Evolutionary conservation across 2,113 vertebrate genomes (phyloP).

Genomic region (Cyprinodon variegatus): DNA sequence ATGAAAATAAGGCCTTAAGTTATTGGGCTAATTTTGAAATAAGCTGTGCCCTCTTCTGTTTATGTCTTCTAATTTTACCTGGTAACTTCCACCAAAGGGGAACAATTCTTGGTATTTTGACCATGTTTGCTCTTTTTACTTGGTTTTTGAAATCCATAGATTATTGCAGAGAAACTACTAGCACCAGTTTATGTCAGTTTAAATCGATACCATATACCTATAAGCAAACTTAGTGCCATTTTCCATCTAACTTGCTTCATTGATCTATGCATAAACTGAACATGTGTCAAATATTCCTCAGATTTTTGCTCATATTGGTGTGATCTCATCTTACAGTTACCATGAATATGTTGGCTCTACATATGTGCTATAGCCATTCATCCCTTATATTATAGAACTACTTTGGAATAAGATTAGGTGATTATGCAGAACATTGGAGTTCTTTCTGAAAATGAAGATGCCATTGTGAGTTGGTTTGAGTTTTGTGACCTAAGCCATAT

Average conservation of each 20-base stretch:
- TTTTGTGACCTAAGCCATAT: no score
- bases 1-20: constrained; percentile 44
- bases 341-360: no score
- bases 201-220: no score
- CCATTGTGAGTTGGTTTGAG: not conserved
- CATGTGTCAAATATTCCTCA: no score
- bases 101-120: constrained; percentile 13
- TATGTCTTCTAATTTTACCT: constrained; percentile 8
- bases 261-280: not conserved
- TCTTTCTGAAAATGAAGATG: not conserved
- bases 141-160: not conserved
- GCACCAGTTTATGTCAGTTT: not conserved
- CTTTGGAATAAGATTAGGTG: no score
- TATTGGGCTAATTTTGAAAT: constrained; percentile 47
- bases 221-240: not conserved
- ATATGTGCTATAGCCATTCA: no score
- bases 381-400: no score
- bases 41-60: constrained; percentile 16
- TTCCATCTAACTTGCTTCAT: not conserved
- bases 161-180: no score
- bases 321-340: no score
- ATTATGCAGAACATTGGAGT: not conserved
- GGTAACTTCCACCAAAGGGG: constrained; percentile 38
- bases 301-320: no score
- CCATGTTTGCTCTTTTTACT: not conserved